Base-by-base conservation (phyloP, 2,797 vertebrate species). In the Picus viridis region DNA sequence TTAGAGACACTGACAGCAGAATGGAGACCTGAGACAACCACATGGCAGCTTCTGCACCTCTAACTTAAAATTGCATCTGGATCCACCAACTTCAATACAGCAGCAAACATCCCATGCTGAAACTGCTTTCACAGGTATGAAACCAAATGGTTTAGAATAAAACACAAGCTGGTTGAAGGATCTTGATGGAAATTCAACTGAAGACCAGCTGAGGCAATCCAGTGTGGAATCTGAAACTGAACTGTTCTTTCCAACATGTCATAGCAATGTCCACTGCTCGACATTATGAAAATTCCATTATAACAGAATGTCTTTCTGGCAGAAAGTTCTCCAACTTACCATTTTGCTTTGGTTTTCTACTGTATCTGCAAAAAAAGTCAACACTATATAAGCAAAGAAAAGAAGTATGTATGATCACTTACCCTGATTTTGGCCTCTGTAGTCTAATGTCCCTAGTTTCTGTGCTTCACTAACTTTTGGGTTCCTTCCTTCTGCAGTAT, bases 391-490 rank as follows among this genome's bases (percentile, higher is more conserved):
- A 86, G 17, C 30, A 79, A 83, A 72, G 12, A 4, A n/a, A n/a
- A 20, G 22, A 59, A 47, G 30, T 7, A 89, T 22, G 32, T 2
- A 29, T 3, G 41, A 89, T 93, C 24, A 88, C 97, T 98, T 98
- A 99, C 99, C 98, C 98, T 98, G 98, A 99, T 98, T 98, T 97
- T 97, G 98, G 98, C 98, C 98, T 99, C 98, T 98, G 98, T 97
- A 99, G 98, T 99, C 98, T 98, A 98, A 98, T 97, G 98, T 98
- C 97, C 92, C 93, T 98, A 97, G 97, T 97, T 92, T 96, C 74
- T 92, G 95, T 94, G 91, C 90, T 91, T 92, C 93, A 92, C 86
- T 82, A 90, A 88, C 64, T 86, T 96, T 70, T 2, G 56, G 79
- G 81, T 91, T 97, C 94, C 85, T 93, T 96, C 90, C 82, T 93